Evolutionary conservation across 1,140 invertebrate species (phyloP), one percentile per base, ranked within the genome.

Genomic region (Drosophila watanabei): DNA sequence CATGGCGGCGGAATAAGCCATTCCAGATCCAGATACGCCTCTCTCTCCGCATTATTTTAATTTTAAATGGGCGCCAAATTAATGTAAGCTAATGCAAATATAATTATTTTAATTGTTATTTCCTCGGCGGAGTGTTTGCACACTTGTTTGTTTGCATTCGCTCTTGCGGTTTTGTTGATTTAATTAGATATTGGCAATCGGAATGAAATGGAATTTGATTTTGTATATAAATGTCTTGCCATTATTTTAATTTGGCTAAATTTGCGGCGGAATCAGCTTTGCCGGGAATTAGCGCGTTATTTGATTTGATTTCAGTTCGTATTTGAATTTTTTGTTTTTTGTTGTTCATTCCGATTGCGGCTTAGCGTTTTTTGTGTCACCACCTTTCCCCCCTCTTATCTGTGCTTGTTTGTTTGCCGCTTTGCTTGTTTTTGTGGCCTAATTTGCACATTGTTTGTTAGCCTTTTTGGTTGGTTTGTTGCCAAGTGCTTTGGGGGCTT

Each of bases 161-260:
- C 51, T 35, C 58, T 79, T 63, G 66, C 66, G 66, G 73, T 77
- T 66, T 60, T 48, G 66, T 43, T 62, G 49, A 88, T 89, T 89
- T 89, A 88, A 88, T 88, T 88, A 88, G 84, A 83, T 89, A 89
- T 84, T 62, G 84, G 80, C 69, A 69, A 79, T 83, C 72, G 78
- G 70, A 80, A 80, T 88, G 58, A 82, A 86, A 82, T 66, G 65
- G 63, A 70, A 71, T 88, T 78, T 58, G 51, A 70, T 61, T 69
- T 79, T 35, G 56, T 57, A 39, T 54, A 65, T 52, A 69, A 83
- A 73, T 83, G 77, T 71, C 64, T 82, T 70, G 84, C 71, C 82
- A 87, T 87, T 87, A 87, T 87, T 87, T 82, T 72, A 87, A 80
- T 87, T 82, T 72, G 28, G 57, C 76, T 45, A 62, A 78, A 88